These are phyloP conservation scores for Oreortyx pictus DNA, from an alignment of 2,797 vertebrate species.

Conservation along the genomic window DNA sequence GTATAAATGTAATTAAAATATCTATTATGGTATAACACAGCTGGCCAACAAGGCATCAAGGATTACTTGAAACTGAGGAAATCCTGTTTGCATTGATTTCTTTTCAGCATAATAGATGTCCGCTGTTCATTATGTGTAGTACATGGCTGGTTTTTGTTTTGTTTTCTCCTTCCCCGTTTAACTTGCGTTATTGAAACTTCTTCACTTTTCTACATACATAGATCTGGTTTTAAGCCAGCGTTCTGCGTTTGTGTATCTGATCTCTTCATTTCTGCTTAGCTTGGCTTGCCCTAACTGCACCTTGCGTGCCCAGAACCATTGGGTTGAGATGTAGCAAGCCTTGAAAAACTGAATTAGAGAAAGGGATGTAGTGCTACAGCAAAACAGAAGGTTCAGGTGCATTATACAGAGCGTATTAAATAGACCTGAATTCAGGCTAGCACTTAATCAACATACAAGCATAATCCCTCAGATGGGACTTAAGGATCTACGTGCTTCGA, in stretches of 20 bases:
- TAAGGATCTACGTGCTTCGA: constrained; percentile 11
- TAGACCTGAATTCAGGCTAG: background rate
- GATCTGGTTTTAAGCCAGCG: background rate
- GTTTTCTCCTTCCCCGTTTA: fast-evolving
- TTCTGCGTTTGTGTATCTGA: background rate
- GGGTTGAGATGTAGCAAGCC: background rate
- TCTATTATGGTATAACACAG: constrained; percentile 52
- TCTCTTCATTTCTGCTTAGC: constrained; percentile 33
- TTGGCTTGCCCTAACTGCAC: background rate
- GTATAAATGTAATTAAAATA: constrained; percentile 60
- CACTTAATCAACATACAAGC: background rate
- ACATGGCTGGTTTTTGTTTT: background rate
- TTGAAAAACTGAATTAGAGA: background rate
- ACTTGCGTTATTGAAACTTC: constrained; percentile 36
- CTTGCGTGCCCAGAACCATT: background rate
- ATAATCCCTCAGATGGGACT: background rate
- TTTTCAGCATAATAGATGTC: constrained; percentile 53
- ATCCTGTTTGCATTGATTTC: constrained; percentile 67
- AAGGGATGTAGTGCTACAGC: background rate
- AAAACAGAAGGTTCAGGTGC: background rate
- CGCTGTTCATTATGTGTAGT: constrained; percentile 23
- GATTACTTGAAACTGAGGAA: constrained; percentile 77
- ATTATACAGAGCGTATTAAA: background rate
- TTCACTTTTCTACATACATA: constrained; percentile 5
- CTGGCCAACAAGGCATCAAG: constrained; percentile 70